A percentile compares a stretch with the other conserved stretches of the same genome.
phyloP scores from a whole-genome alignment of 2,888 invertebrate genomes.

The Catocala fraxini region DNA sequence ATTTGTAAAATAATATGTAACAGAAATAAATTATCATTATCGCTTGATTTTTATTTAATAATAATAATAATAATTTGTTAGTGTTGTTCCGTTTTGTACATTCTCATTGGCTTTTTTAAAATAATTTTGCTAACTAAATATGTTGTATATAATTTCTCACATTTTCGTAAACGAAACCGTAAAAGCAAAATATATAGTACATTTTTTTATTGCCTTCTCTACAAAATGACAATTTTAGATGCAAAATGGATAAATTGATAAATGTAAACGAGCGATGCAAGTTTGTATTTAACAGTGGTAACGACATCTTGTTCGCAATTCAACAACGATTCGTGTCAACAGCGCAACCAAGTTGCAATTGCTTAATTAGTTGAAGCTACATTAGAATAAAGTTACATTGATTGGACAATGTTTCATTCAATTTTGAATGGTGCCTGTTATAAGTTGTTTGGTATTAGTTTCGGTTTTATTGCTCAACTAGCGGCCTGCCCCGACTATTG shows the following conservation, averaged over 20 bases:
- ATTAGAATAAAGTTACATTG: slow-evolving; percentile 55
- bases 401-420: too few species aligned
- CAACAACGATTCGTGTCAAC: slow-evolving; percentile 50
- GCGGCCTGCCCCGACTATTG: too few species aligned
- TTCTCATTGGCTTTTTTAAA: slow-evolving; percentile 34
- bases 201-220: too few species aligned
- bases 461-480: too few species aligned
- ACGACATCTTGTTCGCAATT: slow-evolving; percentile 63
- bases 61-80: too few species aligned
- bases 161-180: not conserved
- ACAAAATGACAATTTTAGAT: slow-evolving; percentile 2
- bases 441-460: too few species aligned
- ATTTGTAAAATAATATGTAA: too few species aligned
- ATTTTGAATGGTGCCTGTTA: too few species aligned
- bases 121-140: slow-evolving; percentile 33
- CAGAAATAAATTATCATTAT: not conserved
- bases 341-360: slow-evolving; percentile 57
- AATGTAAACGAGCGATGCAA: slow-evolving; percentile 58
- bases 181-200: too few species aligned
- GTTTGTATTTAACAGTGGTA: slow-evolving; percentile 59
- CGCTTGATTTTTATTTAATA: slow-evolving; percentile 55
- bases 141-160: slow-evolving; percentile 30
- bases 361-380: slow-evolving; percentile 63
- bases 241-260: slow-evolving; percentile 44
- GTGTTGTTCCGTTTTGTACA: slow-evolving; percentile 27